Conservation (phyloP, 1,140 invertebrate genomes). For the Matsumurasca onukii region DNA sequence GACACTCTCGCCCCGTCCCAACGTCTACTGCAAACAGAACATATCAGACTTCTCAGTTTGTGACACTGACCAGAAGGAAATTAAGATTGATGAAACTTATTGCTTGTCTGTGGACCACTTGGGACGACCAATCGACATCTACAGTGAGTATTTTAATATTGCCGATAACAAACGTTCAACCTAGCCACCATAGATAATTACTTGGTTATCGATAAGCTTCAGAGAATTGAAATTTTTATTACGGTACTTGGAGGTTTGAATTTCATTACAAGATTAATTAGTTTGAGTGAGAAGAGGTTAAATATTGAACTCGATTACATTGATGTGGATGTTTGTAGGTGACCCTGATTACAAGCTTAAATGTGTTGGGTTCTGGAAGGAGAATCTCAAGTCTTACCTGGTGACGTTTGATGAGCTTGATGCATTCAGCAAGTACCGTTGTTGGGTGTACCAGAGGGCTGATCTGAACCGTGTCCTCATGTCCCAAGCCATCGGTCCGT, state of each 20-base stretch:
- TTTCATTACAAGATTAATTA: too few relatives aligned
- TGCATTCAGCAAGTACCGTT: constrained; percentile 93
- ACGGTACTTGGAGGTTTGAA: too few relatives aligned
- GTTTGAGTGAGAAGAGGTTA: too few relatives aligned
- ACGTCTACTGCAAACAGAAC: constrained; percentile 90
- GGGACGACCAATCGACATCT: constrained; percentile 92
- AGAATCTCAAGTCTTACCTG: constrained; percentile 95
- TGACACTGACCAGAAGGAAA: constrained; percentile 90
- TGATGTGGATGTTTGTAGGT: constrained; percentile 55
- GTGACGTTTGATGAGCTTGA: constrained; percentile 97
- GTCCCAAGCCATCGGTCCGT: constrained; percentile 89
- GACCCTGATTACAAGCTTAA: constrained; percentile 96
- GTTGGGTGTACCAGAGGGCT: constrained; percentile 96
- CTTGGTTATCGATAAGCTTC: too few relatives aligned
- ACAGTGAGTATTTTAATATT: constrained; percentile 66
- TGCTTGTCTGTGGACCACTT: constrained; percentile 95
- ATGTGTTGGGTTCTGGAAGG: constrained; percentile 97
- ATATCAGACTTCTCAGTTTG: constrained; percentile 95
- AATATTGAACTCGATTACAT: too few relatives aligned
- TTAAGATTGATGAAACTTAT: constrained; percentile 91
- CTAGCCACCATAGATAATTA: neutral
- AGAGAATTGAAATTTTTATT: too few relatives aligned
- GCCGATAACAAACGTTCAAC: neutral
- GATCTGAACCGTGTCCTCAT: constrained; percentile 89
- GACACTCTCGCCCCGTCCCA: constrained; percentile 87